Percentiles rank a stretch among this genome's conserved stretches.
phyloP scores from a whole-genome alignment of 1,140 invertebrate species.

The Mesaphorura yosii region DNA sequence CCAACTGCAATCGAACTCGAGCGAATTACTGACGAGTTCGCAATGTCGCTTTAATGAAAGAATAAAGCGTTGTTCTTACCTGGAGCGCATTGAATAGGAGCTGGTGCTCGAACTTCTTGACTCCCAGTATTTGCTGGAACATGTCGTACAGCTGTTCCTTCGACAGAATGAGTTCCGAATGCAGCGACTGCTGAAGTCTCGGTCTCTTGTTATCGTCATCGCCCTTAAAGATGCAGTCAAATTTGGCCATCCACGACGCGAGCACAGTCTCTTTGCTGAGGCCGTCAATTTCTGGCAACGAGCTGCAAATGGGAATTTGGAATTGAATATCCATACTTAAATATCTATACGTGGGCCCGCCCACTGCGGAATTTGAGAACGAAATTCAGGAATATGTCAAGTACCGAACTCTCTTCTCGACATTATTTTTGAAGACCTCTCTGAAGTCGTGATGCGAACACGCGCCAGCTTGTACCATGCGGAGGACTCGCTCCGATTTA shows the following conservation, averaged over 20 bases:
- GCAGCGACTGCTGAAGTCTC: constrained; percentile 74
- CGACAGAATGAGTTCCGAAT: constrained; percentile 80
- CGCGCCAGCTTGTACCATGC: constrained; percentile 89
- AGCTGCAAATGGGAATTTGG: constrained; percentile 44
- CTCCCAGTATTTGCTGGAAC: constrained; percentile 96
- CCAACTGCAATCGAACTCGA: constrained; percentile 54
- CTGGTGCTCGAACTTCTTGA: constrained; percentile 99
- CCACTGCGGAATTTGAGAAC: constrained; percentile 25
- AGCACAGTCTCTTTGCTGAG: constrained; percentile 97
- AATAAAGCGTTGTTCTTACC: too few relatives aligned
- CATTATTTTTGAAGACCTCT: constrained; percentile 95
- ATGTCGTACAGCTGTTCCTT: constrained; percentile 99
- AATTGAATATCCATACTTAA: background rate
- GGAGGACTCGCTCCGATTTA: constrained; percentile 84
- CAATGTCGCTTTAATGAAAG: too few relatives aligned
- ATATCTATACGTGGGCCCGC: background rate
- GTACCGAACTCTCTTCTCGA: constrained; percentile 89
- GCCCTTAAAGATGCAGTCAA: constrained; percentile 95
- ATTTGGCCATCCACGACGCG: constrained; percentile 98
- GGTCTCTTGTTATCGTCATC: constrained; percentile 80
- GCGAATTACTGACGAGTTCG: too few relatives aligned
- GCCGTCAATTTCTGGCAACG: constrained; percentile 96
- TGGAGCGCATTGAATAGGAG: constrained; percentile 96
- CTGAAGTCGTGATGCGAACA: constrained; percentile 97
- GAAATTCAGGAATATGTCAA: too few relatives aligned